Conservation (phyloP, 2,113 vertebrate species). For the Acanthochromis polyacanthus region DNA sequence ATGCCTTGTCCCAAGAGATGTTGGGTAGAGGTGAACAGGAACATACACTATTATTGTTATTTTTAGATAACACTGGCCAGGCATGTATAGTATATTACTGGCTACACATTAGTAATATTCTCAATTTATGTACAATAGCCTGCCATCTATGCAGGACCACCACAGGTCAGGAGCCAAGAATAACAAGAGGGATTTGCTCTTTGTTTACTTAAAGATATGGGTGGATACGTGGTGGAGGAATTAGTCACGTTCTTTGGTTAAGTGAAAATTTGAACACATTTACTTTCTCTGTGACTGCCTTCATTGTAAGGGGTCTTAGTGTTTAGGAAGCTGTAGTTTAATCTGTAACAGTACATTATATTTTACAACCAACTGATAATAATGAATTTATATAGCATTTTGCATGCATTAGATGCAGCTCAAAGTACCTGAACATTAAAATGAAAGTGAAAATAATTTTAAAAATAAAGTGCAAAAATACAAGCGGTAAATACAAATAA, state of each 20-base stretch:
- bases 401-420: no score
- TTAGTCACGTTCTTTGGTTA: background rate
- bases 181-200: background rate
- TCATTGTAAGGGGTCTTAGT: no score
- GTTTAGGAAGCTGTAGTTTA: background rate
- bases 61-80: background rate
- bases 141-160: background rate
- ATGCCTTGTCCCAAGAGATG: conserved; percentile 39
- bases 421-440: no score
- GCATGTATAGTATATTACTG: background rate
- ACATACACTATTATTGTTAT: background rate
- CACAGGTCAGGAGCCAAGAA: background rate
- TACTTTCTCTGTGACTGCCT: background rate
- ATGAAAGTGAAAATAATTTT: no score
- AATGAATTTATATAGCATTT: no score
- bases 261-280: background rate
- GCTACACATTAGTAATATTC: conserved; percentile 8
- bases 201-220: background rate
- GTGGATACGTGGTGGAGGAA: background rate
- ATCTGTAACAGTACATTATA: background rate
- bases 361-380: background rate
- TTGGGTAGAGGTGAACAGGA: background rate
- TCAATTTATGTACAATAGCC: background rate
- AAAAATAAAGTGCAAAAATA: no score
- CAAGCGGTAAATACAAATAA: no score